Evolutionary conservation across 2,888 invertebrate species (phyloP).

Genomic region (Cremastobaeus sp.): DNA sequence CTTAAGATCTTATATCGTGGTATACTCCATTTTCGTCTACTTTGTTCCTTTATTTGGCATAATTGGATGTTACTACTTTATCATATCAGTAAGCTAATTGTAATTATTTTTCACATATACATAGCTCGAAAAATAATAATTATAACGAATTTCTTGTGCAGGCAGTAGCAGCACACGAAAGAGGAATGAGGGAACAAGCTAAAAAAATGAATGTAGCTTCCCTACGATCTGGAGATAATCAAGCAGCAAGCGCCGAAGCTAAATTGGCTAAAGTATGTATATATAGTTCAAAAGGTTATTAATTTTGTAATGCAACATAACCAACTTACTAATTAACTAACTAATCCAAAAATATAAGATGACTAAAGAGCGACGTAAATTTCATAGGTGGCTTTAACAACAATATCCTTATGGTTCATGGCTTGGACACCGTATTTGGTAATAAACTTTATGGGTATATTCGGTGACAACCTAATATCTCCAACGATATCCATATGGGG

Average conservation of each 20-base stretch:
- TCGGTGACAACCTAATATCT: constrained; percentile 85
- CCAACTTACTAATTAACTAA: not conserved
- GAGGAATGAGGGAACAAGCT: constrained; percentile 81
- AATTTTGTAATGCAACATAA: not conserved
- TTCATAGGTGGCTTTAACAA: constrained; percentile 81
- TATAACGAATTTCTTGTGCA: constrained; percentile 61
- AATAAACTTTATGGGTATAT: constrained; percentile 90
- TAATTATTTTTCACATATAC: not conserved
- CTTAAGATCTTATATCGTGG: constrained; percentile 80
- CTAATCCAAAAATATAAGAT: not conserved
- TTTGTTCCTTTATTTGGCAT: constrained; percentile 80
- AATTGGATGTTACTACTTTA: constrained; percentile 82
- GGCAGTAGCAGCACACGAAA: constrained; percentile 81
- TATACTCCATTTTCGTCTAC: constrained; percentile 80
- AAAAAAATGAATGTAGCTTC: constrained; percentile 84
- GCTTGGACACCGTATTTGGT: constrained; percentile 85
- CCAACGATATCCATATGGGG: constrained; percentile 93
- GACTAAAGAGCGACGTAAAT: not conserved
- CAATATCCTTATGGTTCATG: constrained; percentile 83
- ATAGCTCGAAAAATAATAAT: not conserved
- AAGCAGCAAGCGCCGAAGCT: constrained; percentile 80
- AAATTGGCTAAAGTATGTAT: constrained; percentile 82
- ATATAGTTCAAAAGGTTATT: not conserved
- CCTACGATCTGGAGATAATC: constrained; percentile 80
- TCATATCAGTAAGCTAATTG: constrained; percentile 79